Evolutionary conservation across 2,888 invertebrate genomes (phyloP).

Genomic region (Stramonita haemastoma): DNA sequence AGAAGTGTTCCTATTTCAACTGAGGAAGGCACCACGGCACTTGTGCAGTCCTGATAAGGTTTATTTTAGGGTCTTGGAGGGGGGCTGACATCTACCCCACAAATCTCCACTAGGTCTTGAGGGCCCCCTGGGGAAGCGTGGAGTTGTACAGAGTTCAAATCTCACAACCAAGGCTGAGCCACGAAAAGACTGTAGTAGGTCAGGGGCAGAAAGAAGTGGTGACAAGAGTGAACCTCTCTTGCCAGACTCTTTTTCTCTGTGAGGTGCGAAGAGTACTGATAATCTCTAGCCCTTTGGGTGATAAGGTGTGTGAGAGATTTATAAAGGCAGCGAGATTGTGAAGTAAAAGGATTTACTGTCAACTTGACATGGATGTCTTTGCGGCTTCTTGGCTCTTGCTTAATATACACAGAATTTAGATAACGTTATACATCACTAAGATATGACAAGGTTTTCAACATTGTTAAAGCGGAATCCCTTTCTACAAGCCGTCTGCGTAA

Average conservation of each 20-base stretch:
- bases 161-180: neutral
- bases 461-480: neutral
- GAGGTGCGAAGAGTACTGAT: too few relatives aligned
- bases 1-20: neutral
- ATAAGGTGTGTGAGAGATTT: too few relatives aligned
- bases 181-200: neutral
- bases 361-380: too few relatives aligned
- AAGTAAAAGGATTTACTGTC: too few relatives aligned
- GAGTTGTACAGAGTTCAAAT: constrained; percentile 13
- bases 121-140: neutral
- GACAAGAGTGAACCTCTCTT: constrained; percentile 13
- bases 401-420: neutral
- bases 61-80: neutral
- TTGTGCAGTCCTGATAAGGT: neutral
- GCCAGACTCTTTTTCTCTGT: neutral
- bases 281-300: too few relatives aligned
- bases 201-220: neutral
- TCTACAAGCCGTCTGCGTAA: neutral
- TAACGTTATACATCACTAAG: neutral
- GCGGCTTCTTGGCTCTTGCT: too few relatives aligned
- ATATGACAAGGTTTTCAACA: neutral
- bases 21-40: neutral
- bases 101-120: neutral
- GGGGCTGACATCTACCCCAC: neutral
- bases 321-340: too few relatives aligned